phyloP scores from a whole-genome alignment of 1,140 invertebrate species.

The Procambarus virginalis region DNA sequence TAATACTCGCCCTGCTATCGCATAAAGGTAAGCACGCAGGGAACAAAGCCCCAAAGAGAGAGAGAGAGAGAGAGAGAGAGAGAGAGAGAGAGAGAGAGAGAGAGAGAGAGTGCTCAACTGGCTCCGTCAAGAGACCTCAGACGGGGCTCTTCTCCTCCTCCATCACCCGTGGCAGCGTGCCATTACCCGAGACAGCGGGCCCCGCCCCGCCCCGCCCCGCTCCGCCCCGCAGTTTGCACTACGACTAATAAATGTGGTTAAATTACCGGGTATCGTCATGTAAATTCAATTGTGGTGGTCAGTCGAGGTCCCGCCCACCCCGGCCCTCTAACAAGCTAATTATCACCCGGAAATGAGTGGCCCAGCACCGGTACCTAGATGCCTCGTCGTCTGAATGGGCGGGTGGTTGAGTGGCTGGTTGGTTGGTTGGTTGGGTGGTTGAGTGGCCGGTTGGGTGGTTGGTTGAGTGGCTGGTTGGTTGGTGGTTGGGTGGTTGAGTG shows the following conservation, averaged over 20 bases:
- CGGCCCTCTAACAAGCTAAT: slow-evolving; percentile 48
- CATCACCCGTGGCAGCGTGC: slow-evolving; percentile 19
- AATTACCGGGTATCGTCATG: slow-evolving; percentile 48
- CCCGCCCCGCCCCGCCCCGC: slow-evolving; percentile 44
- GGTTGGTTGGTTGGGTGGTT: too few species aligned
- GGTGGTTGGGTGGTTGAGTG: neutral
- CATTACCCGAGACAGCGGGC: slow-evolving; percentile 38
- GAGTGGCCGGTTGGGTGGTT: too few species aligned
- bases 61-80: neutral
- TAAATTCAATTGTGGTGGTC: slow-evolving; percentile 61
- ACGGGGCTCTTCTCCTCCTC: neutral
- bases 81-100: neutral
- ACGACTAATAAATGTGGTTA: slow-evolving; percentile 45
- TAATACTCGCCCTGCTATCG: too few species aligned
- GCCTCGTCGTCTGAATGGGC: neutral
- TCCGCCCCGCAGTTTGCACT: slow-evolving; percentile 56
- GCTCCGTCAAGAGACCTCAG: neutral
- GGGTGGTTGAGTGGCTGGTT: too few species aligned
- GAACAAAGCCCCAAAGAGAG: neutral
- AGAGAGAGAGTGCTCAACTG: neutral
- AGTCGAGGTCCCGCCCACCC: slow-evolving; percentile 20
- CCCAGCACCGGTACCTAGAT: neutral
- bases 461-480: too few species aligned
- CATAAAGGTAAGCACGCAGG: neutral
- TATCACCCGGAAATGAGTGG: slow-evolving; percentile 41